These are phyloP conservation scores for Himantopus leucocephalus DNA, from an alignment of 2,113 vertebrate species.

Conservation along the genomic window DNA sequence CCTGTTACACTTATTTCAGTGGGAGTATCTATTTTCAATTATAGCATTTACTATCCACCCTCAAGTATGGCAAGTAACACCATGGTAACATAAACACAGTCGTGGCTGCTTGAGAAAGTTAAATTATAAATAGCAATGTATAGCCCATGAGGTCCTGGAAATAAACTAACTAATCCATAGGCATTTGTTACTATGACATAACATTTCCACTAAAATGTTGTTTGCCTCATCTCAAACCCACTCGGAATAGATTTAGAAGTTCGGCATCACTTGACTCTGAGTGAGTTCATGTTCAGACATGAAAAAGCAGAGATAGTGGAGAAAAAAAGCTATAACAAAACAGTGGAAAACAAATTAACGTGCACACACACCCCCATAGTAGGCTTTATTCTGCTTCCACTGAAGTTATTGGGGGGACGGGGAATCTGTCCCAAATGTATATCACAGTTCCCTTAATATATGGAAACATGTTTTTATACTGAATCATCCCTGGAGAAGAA, in stretches of 20 bases:
- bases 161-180: constrained; percentile 68
- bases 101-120: constrained; percentile 45
- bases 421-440: neutral
- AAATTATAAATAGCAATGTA: constrained; percentile 71
- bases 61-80: constrained; percentile 64
- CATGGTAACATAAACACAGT: constrained; percentile 78
- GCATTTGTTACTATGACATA: constrained; percentile 59
- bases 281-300: neutral
- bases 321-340: neutral
- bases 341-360: neutral
- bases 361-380: no score
- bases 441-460: neutral
- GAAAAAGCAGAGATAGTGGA: neutral
- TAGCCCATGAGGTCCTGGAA: constrained; percentile 60
- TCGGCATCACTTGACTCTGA: neutral
- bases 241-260: constrained; percentile 24
- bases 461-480: neutral
- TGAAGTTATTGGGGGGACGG: neutral
- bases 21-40: constrained; percentile 78
- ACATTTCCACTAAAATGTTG: constrained; percentile 36
- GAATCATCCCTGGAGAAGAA: neutral
- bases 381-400: neutral
- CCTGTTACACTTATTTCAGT: constrained; percentile 79
- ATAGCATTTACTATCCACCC: constrained; percentile 59
- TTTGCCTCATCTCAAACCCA: constrained; percentile 27